These are phyloP conservation scores for Sipha maydis DNA, from an alignment of 2,888 invertebrate genomes.

Conservation along the genomic window DNA sequence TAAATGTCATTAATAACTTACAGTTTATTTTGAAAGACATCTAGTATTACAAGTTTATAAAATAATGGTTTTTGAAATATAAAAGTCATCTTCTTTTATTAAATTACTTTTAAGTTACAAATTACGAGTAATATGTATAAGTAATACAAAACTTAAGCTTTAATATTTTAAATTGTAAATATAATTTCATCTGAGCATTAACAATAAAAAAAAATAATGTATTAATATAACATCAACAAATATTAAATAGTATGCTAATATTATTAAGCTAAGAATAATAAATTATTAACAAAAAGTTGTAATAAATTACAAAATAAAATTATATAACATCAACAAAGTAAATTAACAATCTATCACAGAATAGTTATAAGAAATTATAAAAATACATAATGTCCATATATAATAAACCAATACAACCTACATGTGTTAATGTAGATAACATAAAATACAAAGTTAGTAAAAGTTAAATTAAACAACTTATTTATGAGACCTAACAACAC, in stretches of 20 bases:
- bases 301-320: too few relatives aligned
- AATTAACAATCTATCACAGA: conserved; percentile 34
- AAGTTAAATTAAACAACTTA: background rate
- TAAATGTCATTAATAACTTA: too few relatives aligned
- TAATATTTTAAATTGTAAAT: too few relatives aligned
- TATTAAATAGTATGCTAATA: background rate
- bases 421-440: background rate
- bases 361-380: background rate
- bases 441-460: background rate
- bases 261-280: background rate
- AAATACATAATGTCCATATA: background rate
- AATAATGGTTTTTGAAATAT: too few relatives aligned
- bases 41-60: too few relatives aligned
- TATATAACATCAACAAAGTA: background rate
- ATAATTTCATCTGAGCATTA: conserved; percentile 4
- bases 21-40: too few relatives aligned
- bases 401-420: background rate
- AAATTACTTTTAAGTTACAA: too few relatives aligned
- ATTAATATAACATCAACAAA: background rate
- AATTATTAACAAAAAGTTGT: background rate
- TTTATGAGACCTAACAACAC: background rate
- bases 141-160: background rate
- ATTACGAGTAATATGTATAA: background rate
- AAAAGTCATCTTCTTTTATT: too few relatives aligned
- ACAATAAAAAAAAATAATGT: background rate